Percentiles rank a stretch among this genome's conserved stretches.
phyloP scores from a whole-genome alignment of 2,113 vertebrate species.

The Montifringilla adamsi region DNA sequence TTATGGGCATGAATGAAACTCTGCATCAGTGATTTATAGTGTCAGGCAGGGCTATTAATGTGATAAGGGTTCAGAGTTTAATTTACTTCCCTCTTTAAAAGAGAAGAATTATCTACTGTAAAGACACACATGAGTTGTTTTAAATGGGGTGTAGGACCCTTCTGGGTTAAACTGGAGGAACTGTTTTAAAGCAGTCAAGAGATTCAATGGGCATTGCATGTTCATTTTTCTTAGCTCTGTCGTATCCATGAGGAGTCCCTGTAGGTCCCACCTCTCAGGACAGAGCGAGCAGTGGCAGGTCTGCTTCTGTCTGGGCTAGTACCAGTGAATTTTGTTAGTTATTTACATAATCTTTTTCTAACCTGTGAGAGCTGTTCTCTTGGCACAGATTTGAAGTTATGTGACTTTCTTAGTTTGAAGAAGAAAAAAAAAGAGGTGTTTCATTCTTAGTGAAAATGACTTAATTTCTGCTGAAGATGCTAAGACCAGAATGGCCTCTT shows the following conservation, averaged over 20 bases:
- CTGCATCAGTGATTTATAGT: conserved; percentile 15
- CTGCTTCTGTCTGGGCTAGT: not conserved
- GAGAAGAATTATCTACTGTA: not conserved
- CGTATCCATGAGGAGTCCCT: not conserved
- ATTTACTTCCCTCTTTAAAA: conserved; percentile 14
- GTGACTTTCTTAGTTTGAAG: not conserved
- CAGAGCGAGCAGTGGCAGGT: not conserved
- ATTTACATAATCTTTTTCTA: not conserved
- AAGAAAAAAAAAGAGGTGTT: not conserved
- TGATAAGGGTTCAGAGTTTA: conserved; percentile 44
- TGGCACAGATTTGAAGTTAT: not conserved
- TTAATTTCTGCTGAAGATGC: not conserved
- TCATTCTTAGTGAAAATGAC: not conserved
- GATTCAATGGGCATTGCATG: fast-evolving
- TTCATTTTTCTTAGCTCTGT: not conserved
- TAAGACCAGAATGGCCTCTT: not conserved
- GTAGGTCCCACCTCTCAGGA: not conserved
- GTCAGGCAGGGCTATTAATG: not conserved
- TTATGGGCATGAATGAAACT: not conserved
- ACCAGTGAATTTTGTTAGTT: not conserved
- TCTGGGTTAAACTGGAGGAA: not conserved
- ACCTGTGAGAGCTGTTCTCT: not conserved
- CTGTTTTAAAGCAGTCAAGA: not conserved
- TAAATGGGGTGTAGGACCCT: not conserved
- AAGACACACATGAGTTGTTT: not conserved